Conservation (phyloP, 2,113 vertebrate species). For the Pelusios castaneus region DNA sequence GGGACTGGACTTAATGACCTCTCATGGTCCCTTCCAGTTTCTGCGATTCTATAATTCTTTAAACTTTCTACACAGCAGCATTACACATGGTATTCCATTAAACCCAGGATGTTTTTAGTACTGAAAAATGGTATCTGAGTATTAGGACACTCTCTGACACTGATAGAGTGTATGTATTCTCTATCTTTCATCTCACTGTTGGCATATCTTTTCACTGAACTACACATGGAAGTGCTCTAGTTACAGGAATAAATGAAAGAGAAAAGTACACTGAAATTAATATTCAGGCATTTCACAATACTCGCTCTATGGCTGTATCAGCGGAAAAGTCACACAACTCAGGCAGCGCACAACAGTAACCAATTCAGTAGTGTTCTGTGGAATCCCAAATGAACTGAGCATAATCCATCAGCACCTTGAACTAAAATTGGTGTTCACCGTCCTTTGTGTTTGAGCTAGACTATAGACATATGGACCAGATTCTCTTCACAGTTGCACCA, state of each 20-base stretch:
- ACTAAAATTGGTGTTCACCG: not conserved
- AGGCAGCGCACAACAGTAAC: not conserved
- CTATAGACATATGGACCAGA: not conserved
- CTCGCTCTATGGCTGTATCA: not conserved
- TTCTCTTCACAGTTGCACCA: not conserved
- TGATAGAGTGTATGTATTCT: not conserved
- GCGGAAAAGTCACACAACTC: not conserved
- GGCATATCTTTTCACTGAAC: not conserved
- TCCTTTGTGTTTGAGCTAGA: not conserved
- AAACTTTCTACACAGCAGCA: not conserved
- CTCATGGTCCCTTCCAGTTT: too few species aligned
- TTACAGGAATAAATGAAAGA: not conserved
- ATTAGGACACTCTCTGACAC: not conserved
- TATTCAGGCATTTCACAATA: not conserved
- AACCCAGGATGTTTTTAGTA: not conserved
- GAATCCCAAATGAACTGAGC: not conserved
- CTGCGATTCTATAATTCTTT: too few species aligned
- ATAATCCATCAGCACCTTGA: not conserved
- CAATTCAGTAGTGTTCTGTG: not conserved
- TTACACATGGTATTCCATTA: not conserved
- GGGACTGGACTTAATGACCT: too few species aligned
- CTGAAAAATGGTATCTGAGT: not conserved
- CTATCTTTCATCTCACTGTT: slow-evolving; percentile 15
- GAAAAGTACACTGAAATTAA: not conserved
- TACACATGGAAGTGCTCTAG: not conserved